Base-by-base conservation (phyloP, 1,140 invertebrate species). In the Cydia strobilella region DNA sequence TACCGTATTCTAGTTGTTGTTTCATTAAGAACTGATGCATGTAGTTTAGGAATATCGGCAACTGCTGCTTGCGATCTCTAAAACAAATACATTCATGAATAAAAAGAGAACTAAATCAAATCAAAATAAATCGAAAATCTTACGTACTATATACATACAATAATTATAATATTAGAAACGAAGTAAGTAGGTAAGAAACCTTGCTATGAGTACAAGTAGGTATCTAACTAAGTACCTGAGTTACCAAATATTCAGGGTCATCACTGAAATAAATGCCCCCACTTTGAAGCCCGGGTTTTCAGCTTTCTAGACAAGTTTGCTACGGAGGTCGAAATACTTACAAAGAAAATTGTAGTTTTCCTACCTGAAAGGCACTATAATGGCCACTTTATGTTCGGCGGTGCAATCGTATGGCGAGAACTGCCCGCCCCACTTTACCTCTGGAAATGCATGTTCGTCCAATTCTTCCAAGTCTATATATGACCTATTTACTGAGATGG, bases 1-100 rank as follows among this genome's bases (percentile, higher is more conserved):
- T 98, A 77, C 96, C 96, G 93, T 99, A 99, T 85, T 98, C 97
- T 72, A 99, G 94, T 90, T 97, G 96, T 91, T 99, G 98, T 77
- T 96, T 95, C 90, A 97, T 96, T 39, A 99, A 93, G 80, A 99
- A 96, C 25, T 97, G 97, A 92, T 99, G 97, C 85, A 99, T 96
- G 91, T 98, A 97, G 84, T 96, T 96, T 7, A 98, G 93, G 84
- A 99, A 96, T 69, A 96, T 94, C 73, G 95, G 94, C 51, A 99
- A 94, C 92, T 99, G 98, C 78, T 96, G 95, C 76, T 95, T 94
- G 69, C 98, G 94, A 89, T 98, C 96, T 77, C 98, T 95, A 87
- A 81, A 94, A 90, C 31, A 76, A 42, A 51, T 15, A 15, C 13
- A 51, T 51, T 51, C 3, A n/a, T 51, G 23, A 20, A 51, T 51